Percentiles rank a stretch among this genome's conserved stretches.
These are phyloP conservation scores for Oeneis ivallda DNA, from an alignment of 2,888 invertebrate genomes.

Conservation along the genomic window DNA sequence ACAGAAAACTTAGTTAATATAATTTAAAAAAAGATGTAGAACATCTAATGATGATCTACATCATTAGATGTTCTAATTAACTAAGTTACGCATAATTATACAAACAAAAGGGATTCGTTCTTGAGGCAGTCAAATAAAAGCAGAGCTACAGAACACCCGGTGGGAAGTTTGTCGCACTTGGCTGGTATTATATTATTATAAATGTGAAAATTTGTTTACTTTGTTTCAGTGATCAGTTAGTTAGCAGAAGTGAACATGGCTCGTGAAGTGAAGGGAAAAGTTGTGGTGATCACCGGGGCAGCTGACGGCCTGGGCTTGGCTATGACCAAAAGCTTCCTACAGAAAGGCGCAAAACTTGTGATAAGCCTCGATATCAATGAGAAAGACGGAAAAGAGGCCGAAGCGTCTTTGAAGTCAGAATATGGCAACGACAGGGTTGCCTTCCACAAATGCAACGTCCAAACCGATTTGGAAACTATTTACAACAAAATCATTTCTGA, in stretches of 20 bases:
- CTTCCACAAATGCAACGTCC: constrained; percentile 74
- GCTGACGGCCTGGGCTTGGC: constrained; percentile 39
- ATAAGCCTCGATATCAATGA: constrained; percentile 41
- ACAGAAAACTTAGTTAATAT: too few species aligned
- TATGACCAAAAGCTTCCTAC: constrained; percentile 39
- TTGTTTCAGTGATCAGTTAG: constrained; percentile 1
- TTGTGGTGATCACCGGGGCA: constrained; percentile 39
- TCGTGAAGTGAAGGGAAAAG: constrained; percentile 37
- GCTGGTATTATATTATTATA: background rate
- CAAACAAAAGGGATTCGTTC: too few species aligned
- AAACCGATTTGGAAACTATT: constrained; percentile 61
- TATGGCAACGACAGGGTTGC: constrained; percentile 63
- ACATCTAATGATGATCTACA: too few species aligned
- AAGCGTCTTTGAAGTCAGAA: constrained; percentile 47
- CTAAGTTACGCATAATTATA: too few species aligned
- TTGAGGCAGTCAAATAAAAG: too few species aligned
- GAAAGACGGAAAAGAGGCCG: constrained; percentile 31
- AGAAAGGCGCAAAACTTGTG: constrained; percentile 38
- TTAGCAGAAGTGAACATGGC: constrained; percentile 29
- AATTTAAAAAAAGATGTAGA: too few species aligned
- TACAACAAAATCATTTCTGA: constrained; percentile 48
- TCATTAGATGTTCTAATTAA: too few species aligned
- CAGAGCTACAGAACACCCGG: too few species aligned
- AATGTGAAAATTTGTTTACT: background rate
- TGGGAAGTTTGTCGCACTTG: too few species aligned